Evolutionary conservation across 2,888 invertebrate species (phyloP).

Genomic region (Thera obeliscata): DNA sequence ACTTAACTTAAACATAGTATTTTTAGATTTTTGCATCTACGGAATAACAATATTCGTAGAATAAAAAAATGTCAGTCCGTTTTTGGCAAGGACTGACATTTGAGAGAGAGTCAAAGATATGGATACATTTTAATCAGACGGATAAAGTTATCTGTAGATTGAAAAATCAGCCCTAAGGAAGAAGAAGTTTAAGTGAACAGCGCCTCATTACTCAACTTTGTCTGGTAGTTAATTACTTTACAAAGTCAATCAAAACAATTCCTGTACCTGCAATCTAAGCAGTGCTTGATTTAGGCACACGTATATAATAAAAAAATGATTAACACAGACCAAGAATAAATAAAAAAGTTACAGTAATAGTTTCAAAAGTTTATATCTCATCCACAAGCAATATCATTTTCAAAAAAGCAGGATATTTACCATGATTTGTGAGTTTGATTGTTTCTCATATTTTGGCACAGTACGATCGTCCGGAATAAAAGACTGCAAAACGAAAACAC

Average conservation of each 20-base stretch:
- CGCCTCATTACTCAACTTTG: conserved; percentile 38
- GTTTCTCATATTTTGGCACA: conserved; percentile 4
- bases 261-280: conserved; percentile 40
- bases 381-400: neutral
- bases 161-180: neutral
- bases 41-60: too few species aligned
- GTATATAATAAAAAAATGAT: too few species aligned
- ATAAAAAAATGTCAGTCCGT: too few species aligned
- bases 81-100: too few species aligned
- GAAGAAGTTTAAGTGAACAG: conserved; percentile 24
- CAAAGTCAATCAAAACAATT: conserved; percentile 56
- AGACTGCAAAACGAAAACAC: neutral
- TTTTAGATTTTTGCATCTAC: too few species aligned
- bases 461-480: neutral
- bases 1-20: too few species aligned
- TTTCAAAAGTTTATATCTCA: too few species aligned
- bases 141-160: too few species aligned
- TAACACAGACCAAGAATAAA: too few species aligned
- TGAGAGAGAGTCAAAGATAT: too few species aligned
- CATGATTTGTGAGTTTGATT: conserved; percentile 5
- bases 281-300: conserved; percentile 7
- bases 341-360: too few species aligned
- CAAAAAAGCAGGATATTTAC: neutral
- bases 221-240: conserved; percentile 53
- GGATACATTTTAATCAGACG: too few species aligned